Percentiles rank a stretch among this genome's conserved stretches.
Evolutionary conservation across 1,140 invertebrate species (phyloP).

Genomic region (Nomia melanderi): DNA sequence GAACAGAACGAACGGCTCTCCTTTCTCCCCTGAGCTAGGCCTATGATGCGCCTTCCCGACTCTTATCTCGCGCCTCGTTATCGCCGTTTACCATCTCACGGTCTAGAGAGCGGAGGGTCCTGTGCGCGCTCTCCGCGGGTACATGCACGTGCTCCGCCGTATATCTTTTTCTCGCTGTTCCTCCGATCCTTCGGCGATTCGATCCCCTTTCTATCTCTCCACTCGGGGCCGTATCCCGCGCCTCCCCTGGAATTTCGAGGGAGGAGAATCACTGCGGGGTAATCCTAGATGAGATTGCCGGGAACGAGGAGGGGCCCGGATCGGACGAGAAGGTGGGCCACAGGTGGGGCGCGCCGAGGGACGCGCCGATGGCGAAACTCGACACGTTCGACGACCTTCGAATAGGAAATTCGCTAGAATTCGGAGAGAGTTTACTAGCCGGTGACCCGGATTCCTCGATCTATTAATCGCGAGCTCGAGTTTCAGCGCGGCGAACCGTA

Average conservation of each 20-base stretch:
- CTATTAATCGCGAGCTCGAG: neutral
- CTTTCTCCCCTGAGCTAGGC: slow-evolving; percentile 1
- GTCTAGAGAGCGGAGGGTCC: slow-evolving; percentile 39
- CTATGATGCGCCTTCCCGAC: slow-evolving; percentile 54
- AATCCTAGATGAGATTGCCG: slow-evolving; percentile 58
- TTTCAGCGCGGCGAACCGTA: neutral
- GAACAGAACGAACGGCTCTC: slow-evolving; percentile 28
- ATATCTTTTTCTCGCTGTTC: slow-evolving; percentile 46
- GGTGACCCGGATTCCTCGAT: neutral
- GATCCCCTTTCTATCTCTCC: slow-evolving; percentile 40
- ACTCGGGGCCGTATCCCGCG: neutral
- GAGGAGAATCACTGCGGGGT: slow-evolving; percentile 48
- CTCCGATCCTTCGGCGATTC: slow-evolving; percentile 51
- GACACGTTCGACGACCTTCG: no score
- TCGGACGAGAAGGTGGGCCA: slow-evolving; percentile 2
- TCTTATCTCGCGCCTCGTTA: slow-evolving; percentile 72
- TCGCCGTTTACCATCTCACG: slow-evolving; percentile 67
- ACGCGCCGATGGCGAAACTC: neutral
- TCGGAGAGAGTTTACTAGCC: no score
- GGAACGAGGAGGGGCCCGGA: neutral
- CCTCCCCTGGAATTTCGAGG: slow-evolving; percentile 42
- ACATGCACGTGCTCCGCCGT: slow-evolving; percentile 16
- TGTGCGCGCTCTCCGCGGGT: neutral
- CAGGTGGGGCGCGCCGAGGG: neutral
- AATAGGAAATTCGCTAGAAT: no score